A percentile compares a stretch with the other conserved stretches of the same genome.
Conservation (phyloP, 2,797 vertebrate genomes). For the Mus spretus region DNA sequence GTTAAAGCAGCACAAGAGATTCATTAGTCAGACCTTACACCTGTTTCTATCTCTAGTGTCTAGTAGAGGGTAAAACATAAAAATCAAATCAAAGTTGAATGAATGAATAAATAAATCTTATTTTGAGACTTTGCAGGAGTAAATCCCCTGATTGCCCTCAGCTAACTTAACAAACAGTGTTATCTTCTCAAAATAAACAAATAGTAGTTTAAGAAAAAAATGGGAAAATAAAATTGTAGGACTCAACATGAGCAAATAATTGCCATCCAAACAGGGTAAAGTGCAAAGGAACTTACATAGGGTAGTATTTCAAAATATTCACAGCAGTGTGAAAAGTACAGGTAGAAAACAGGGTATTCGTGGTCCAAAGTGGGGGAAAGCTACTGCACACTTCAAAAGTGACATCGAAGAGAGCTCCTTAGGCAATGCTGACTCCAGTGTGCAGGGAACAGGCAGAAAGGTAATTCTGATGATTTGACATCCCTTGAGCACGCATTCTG, state of each 20-base stretch:
- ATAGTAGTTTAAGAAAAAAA: not conserved
- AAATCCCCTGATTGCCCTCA: not conserved
- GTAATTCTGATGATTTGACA: conserved; percentile 64
- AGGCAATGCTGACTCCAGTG: not conserved
- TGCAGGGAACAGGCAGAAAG: conserved; percentile 45
- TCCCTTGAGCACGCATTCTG: conserved; percentile 60
- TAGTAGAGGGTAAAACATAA: conserved; percentile 26
- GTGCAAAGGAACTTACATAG: not conserved
- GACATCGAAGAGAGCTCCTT: conserved; percentile 43
- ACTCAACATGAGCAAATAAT: conserved; percentile 28
- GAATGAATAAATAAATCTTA: conserved; percentile 53
- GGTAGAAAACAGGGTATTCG: conserved; percentile 17
- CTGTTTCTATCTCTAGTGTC: conserved; percentile 49
- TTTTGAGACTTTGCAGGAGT: conserved; percentile 39
- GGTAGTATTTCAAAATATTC: conserved; percentile 43
- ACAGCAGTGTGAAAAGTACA: conserved; percentile 22
- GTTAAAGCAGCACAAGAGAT: not conserved
- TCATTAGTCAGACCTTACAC: not conserved
- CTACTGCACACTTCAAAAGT: conserved; percentile 23
- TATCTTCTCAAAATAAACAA: conserved; percentile 58
- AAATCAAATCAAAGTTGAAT: conserved; percentile 33
- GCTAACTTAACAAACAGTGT: conserved; percentile 44
- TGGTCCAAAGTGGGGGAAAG: conserved; percentile 57
- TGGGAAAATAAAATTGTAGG: conserved; percentile 29
- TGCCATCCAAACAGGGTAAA: conserved; percentile 38